These are phyloP conservation scores for Excalfactoria chinensis DNA, from an alignment of 2,113 vertebrate genomes.

Conservation along the genomic window DNA sequence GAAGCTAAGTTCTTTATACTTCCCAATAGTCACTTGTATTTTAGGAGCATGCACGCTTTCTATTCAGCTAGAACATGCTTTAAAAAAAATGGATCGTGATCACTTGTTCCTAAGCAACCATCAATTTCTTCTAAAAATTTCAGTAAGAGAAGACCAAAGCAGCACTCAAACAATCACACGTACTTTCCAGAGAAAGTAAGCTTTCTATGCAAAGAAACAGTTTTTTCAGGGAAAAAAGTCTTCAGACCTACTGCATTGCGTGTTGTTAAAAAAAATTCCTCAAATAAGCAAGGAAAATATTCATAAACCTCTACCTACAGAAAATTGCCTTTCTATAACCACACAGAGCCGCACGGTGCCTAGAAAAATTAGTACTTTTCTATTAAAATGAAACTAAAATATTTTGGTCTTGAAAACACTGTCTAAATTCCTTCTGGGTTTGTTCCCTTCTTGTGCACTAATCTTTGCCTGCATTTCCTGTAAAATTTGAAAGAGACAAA, in stretches of 20 bases:
- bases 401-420: background rate
- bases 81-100: background rate
- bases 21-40: background rate
- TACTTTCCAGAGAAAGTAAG: slow-evolving; percentile 27
- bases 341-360: slow-evolving; percentile 33
- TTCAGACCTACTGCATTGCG: background rate
- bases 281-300: background rate
- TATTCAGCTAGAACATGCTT: background rate
- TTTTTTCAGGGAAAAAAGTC: background rate
- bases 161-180: slow-evolving; percentile 37
- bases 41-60: slow-evolving; percentile 17
- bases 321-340: slow-evolving; percentile 30
- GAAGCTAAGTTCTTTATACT: background rate
- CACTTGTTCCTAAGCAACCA: slow-evolving; percentile 56
- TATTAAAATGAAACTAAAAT: slow-evolving; percentile 41
- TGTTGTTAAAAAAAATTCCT: background rate
- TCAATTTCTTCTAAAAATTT: slow-evolving; percentile 62
- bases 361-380: slow-evolving; percentile 4
- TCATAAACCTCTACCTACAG: background rate
- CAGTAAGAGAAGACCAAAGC: slow-evolving; percentile 11
- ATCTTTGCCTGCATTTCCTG: background rate
- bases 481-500: background rate
- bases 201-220: background rate
- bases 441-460: background rate
- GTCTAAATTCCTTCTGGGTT: background rate